Percentiles rank a stretch among this genome's conserved stretches.
These are phyloP conservation scores for Pogonophryne albipinna DNA, from an alignment of 2,797 vertebrate genomes.

Conservation along the genomic window DNA sequence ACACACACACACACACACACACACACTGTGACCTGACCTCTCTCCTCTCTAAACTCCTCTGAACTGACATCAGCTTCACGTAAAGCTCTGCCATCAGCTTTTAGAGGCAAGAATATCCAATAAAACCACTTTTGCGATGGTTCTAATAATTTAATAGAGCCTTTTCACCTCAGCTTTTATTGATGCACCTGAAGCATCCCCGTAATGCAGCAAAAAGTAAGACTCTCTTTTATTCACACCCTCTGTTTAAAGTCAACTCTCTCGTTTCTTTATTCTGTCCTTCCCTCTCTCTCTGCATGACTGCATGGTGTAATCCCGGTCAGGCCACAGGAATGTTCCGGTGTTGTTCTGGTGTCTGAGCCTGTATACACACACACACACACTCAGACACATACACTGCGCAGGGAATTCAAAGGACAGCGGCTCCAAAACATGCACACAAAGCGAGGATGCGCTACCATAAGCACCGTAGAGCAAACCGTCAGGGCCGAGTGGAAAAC, in stretches of 20 bases:
- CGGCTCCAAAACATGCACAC: conserved; percentile 49
- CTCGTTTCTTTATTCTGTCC: conserved; percentile 30
- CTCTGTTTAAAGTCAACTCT: conserved; percentile 28
- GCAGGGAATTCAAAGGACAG: conserved; percentile 54
- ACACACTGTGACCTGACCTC: conserved; percentile 61
- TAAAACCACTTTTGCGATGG: conserved; percentile 14
- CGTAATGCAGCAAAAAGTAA: conserved; percentile 6
- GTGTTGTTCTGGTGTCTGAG: conserved; percentile 75
- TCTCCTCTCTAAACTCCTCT: conserved; percentile 52
- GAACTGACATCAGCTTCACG: conserved; percentile 57
- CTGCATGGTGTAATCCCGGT: conserved; percentile 66
- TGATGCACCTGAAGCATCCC: conserved; percentile 10
- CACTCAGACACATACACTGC: conserved; percentile 26
- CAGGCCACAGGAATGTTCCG: conserved; percentile 71
- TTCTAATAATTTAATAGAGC: conserved; percentile 12
- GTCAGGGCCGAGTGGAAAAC: conserved; percentile 66
- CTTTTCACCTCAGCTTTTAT: conserved; percentile 11
- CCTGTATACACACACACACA: conserved; percentile 44
- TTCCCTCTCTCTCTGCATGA: conserved; percentile 51
- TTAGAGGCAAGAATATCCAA: conserved; percentile 27
- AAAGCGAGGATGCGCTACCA: conserved; percentile 45
- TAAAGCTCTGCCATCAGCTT: conserved; percentile 60
- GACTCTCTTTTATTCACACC: conserved; percentile 1
- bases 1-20: conserved; percentile 33
- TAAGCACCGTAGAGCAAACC: conserved; percentile 45